Evolutionary conservation across 37 sponge, comb jelly and placozoan species (phyloP).

Genomic region (Cliona cf. orientalis): DNA sequence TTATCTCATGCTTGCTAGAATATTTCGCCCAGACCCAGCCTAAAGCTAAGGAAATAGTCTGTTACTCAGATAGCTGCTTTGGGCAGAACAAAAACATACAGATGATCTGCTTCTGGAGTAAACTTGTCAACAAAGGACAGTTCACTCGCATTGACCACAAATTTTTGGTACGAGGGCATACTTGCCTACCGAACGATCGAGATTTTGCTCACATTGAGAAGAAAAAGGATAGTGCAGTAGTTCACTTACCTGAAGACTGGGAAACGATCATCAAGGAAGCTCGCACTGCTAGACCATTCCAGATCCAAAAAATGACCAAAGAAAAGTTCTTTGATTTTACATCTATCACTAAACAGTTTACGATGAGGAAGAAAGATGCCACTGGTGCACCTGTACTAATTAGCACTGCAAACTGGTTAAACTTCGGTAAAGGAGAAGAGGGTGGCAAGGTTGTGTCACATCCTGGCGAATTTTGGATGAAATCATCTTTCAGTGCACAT

Average conservation of each 20-base stretch:
- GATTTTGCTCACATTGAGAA: conserved; percentile 49
- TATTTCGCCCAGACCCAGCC: neutral
- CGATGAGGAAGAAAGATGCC: conserved; percentile 24
- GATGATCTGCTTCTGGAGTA: conserved; percentile 43
- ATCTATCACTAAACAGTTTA: neutral
- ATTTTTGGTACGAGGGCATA: conserved; percentile 30
- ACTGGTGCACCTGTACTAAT: conserved; percentile 24
- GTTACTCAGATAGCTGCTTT: conserved; percentile 53
- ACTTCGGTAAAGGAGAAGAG: conserved; percentile 39
- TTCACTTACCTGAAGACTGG: conserved; percentile 41
- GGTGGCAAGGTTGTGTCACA: conserved; percentile 20
- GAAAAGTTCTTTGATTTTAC: conserved; percentile 23
- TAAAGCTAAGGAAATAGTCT: neutral
- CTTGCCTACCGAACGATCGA: conserved; percentile 11
- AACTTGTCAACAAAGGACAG: conserved; percentile 2
- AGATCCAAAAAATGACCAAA: neutral
- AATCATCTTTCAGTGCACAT: conserved; percentile 19
- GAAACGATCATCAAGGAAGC: conserved; percentile 40
- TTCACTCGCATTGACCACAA: conserved; percentile 49
- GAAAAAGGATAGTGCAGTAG: conserved; percentile 22
- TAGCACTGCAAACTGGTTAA: conserved; percentile 39
- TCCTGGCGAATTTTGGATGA: conserved; percentile 55
- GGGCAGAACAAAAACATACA: conserved; percentile 50
- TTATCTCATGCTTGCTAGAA: conserved; percentile 21
- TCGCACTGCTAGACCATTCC: conserved; percentile 2